Evolutionary conservation across 2,888 invertebrate species (phyloP).

Genomic region (Eumacrocentrus americanus): DNA sequence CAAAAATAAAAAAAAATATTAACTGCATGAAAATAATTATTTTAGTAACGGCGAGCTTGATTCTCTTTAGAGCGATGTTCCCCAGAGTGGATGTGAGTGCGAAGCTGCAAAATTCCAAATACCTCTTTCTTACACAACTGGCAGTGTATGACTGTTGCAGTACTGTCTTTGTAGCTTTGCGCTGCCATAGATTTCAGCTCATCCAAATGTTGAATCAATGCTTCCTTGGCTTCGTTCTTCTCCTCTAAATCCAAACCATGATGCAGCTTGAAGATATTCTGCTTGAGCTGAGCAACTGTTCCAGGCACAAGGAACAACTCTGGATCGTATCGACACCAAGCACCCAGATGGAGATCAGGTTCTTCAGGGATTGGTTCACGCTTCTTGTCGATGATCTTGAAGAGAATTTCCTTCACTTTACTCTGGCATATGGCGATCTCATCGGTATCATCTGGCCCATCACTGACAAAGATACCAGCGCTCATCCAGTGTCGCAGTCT

Average conservation of each 20-base stretch:
- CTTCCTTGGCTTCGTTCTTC: constrained; percentile 51
- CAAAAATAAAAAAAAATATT: too few species aligned
- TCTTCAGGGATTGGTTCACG: constrained; percentile 59
- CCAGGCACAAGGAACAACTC: constrained; percentile 56
- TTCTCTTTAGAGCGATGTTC: background rate
- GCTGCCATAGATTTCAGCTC: constrained; percentile 61
- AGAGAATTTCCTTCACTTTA: constrained; percentile 61
- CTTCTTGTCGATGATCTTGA: constrained; percentile 60
- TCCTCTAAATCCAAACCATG: constrained; percentile 62
- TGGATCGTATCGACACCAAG: constrained; percentile 54
- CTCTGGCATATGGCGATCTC: constrained; percentile 60
- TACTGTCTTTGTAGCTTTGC: constrained; percentile 37
- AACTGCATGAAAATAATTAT: background rate
- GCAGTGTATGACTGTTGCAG: background rate
- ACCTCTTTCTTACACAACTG: background rate
- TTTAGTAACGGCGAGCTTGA: background rate
- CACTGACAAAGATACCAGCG: constrained; percentile 65
- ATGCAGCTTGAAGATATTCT: constrained; percentile 60
- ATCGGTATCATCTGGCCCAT: constrained; percentile 48
- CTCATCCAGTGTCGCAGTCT: constrained; percentile 77
- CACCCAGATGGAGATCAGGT: constrained; percentile 49
- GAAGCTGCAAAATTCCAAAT: background rate
- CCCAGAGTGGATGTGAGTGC: background rate
- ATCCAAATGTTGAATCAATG: constrained; percentile 60
- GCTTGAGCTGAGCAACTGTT: constrained; percentile 43